Evolutionary conservation across 1,140 invertebrate genomes (phyloP).

Genomic region (Micrasema longulum): DNA sequence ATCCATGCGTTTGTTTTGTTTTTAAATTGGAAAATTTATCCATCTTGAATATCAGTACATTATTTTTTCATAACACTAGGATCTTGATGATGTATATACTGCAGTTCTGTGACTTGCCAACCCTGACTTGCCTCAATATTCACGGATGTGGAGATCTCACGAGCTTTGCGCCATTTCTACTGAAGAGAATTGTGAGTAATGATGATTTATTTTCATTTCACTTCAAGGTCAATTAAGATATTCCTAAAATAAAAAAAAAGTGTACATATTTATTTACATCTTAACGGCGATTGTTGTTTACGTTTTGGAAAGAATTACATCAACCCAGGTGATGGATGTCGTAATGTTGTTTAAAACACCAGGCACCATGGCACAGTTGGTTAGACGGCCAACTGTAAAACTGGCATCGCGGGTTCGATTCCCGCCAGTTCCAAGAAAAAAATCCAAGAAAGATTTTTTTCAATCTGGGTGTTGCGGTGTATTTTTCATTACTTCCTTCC

Average conservation of each 20-base stretch:
- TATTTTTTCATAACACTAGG: no score
- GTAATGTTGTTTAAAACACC: background rate
- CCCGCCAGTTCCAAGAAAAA: no score
- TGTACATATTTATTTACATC: background rate
- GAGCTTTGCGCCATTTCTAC: constrained; percentile 34
- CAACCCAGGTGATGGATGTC: background rate
- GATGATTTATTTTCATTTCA: background rate
- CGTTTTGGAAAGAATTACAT: no score
- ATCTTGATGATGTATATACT: constrained; percentile 41
- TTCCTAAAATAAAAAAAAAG: background rate
- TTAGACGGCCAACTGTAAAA: no score
- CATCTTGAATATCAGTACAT: no score
- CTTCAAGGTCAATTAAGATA: background rate
- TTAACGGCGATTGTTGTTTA: background rate
- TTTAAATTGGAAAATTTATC: no score
- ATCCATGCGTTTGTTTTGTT: no score
- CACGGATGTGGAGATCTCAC: constrained; percentile 49
- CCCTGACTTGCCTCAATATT: constrained; percentile 45
- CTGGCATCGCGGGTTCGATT: no score
- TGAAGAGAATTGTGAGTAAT: constrained; percentile 48
- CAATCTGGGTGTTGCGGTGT: no score
- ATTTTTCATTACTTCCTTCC: no score
- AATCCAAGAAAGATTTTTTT: no score
- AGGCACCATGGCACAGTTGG: no score
- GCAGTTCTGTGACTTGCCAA: constrained; percentile 42